Percentiles rank a stretch among this genome's conserved stretches.
Evolutionary conservation across 2,888 invertebrate genomes (phyloP).

Genomic region (Elysia crispata): DNA sequence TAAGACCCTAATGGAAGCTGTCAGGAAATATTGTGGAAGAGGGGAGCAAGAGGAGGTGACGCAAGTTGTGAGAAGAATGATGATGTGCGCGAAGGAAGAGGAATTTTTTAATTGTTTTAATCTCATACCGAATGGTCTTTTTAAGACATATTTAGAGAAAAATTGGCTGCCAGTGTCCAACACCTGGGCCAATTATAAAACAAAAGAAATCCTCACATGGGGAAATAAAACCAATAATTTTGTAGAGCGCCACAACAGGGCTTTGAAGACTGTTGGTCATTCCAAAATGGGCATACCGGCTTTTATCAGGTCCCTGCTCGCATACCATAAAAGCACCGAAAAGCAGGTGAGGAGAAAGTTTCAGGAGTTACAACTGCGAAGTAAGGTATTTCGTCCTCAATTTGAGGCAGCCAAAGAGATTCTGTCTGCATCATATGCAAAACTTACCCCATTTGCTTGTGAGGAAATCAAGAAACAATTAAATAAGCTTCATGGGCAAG

Average conservation of each 20-base stretch:
- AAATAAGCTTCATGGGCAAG: not conserved
- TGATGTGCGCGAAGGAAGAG: not conserved
- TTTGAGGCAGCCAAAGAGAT: conserved; percentile 1
- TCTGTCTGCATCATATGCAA: not conserved
- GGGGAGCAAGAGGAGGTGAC: not conserved
- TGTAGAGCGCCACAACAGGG: conserved; percentile 1
- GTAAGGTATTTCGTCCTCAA: not conserved
- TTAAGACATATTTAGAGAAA: conserved; percentile 3
- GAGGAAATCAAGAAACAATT: not conserved
- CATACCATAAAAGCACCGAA: not conserved
- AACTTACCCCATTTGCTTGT: conserved; percentile 3
- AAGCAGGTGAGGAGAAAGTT: not conserved
- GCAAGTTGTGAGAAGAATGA: not conserved
- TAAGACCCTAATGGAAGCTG: not conserved
- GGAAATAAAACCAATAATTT: not conserved
- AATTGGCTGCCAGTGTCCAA: conserved; percentile 11
- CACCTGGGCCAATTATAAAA: conserved; percentile 3
- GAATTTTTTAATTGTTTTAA: not conserved
- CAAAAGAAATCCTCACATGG: not conserved
- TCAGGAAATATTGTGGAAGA: not conserved
- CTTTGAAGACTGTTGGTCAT: conserved; percentile 7
- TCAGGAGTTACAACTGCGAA: not conserved
- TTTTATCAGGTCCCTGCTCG: not conserved
- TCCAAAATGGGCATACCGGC: not conserved
- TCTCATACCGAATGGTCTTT: not conserved